Percentiles rank a stretch among this genome's conserved stretches.
Conservation (phyloP, 2,113 vertebrate species). For the Globicephala melas region DNA sequence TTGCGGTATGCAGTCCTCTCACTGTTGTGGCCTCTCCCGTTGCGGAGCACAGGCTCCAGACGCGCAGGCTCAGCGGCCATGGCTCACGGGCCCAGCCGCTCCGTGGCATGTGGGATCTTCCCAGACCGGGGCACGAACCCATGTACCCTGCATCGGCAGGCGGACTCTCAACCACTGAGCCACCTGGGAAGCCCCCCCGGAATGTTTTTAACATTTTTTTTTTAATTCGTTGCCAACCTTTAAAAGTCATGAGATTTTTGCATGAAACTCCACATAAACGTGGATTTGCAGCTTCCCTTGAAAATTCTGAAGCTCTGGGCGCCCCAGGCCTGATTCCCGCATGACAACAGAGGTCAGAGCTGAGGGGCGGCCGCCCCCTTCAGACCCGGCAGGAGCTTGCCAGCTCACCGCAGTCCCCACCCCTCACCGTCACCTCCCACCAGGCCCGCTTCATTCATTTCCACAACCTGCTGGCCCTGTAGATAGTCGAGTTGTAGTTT, state of each 20-base stretch:
- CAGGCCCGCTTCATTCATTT: background rate
- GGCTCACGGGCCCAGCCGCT: no score
- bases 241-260: constrained; percentile 39
- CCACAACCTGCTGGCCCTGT: background rate
- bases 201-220: background rate
- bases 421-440: background rate
- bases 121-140: no score
- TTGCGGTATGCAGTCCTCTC: no score
- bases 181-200: background rate
- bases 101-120: no score
- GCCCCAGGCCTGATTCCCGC: background rate
- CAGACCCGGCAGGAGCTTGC: background rate
- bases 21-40: no score
- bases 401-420: background rate
- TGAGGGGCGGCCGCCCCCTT: rapidly evolving
- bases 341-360: background rate
- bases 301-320: background rate
- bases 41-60: no score
- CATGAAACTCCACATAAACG: background rate
- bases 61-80: no score
- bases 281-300: background rate
- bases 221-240: background rate
- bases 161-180: no score
- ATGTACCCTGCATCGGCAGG: no score
- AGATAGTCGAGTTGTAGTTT: background rate